Conservation (phyloP, 1,140 invertebrate genomes). For the Drosophila parabipectinata region DNA sequence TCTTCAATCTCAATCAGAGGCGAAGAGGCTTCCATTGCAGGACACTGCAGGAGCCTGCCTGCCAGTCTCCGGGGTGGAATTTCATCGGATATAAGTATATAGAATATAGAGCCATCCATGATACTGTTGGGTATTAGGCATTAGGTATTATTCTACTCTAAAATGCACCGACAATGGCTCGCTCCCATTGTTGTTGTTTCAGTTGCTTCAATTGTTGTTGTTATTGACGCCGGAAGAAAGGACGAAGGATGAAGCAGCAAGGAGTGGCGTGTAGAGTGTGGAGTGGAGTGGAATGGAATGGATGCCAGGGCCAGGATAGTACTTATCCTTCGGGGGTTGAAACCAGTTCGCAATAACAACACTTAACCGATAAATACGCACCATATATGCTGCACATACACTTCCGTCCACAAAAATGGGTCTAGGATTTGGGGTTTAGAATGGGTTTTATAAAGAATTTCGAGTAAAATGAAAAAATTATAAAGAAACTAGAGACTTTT, state of each 20-base stretch:
- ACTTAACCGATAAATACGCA: constrained; percentile 58
- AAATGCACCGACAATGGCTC: constrained; percentile 41
- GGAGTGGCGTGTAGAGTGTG: constrained; percentile 4
- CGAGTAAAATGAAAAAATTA: too few species aligned
- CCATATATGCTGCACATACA: constrained; percentile 1
- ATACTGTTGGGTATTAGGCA: constrained; percentile 2
- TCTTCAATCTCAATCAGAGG: background rate
- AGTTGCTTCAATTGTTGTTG: constrained; percentile 4
- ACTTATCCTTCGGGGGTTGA: constrained; percentile 54
- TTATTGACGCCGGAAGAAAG: constrained; percentile 70
- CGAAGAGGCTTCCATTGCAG: background rate
- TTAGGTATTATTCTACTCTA: constrained; percentile 1
- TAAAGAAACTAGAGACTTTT: too few species aligned
- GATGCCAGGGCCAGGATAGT: constrained; percentile 31
- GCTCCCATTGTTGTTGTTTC: constrained; percentile 52
- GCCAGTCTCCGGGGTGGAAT: background rate
- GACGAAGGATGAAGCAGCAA: constrained; percentile 23
- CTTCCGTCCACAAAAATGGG: background rate
- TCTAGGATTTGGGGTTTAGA: background rate
- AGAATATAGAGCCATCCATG: background rate
- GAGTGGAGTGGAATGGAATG: constrained; percentile 19
- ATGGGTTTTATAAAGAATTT: too few species aligned
- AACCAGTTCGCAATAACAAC: constrained; percentile 20
- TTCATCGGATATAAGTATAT: background rate
- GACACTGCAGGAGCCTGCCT: too few species aligned